Evolutionary conservation across 2,113 vertebrate genomes (phyloP).

Genomic region (Catharus bicknelli): DNA sequence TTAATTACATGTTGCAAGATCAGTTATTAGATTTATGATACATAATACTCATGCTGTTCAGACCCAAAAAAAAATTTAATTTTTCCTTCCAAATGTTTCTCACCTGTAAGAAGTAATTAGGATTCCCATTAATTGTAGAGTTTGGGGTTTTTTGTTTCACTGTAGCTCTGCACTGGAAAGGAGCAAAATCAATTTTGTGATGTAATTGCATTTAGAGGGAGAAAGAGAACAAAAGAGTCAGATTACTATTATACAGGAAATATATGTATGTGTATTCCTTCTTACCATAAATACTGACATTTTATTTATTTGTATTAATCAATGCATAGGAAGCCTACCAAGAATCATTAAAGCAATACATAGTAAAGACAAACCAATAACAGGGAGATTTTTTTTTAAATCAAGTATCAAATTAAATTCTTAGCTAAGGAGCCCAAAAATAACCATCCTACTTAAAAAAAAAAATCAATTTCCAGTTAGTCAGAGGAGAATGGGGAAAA

Average conservation of each 20-base stretch:
- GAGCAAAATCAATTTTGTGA: constrained; percentile 29
- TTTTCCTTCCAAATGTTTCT: neutral
- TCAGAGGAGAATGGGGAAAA: neutral
- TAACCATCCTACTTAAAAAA: neutral
- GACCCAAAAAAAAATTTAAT: neutral
- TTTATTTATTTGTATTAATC: constrained; percentile 48
- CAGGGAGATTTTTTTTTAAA: neutral
- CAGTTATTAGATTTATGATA: neutral
- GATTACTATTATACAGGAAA: constrained; percentile 52
- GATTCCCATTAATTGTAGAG: neutral
- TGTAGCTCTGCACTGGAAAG: neutral
- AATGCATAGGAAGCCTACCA: constrained; percentile 27
- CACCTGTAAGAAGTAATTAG: neutral
- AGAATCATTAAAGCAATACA: constrained; percentile 3
- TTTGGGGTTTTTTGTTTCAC: neutral
- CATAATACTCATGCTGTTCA: neutral
- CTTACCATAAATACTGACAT: constrained; percentile 43
- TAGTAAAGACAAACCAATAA: neutral
- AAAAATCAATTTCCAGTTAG: constrained; percentile 51
- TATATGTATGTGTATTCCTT: neutral
- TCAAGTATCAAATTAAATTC: neutral
- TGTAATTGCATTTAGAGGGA: neutral
- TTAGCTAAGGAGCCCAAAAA: constrained; percentile 24
- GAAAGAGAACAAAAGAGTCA: constrained; percentile 32
- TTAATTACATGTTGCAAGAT: neutral